Conservation (phyloP, 2,797 vertebrate species). For the Enteromius anoplus region DNA sequence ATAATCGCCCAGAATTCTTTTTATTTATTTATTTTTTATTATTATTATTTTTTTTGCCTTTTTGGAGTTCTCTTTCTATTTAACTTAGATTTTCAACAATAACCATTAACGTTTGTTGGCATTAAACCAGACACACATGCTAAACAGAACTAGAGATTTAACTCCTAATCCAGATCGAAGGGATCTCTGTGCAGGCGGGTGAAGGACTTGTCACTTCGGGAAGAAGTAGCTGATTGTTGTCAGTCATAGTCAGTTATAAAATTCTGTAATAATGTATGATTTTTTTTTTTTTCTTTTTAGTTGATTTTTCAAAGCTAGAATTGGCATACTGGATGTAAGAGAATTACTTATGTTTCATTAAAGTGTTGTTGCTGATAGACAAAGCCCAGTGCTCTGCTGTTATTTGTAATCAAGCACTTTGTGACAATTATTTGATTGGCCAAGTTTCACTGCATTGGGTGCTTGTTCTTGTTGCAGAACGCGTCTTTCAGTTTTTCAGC, state of each 20-base stretch:
- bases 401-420: background rate
- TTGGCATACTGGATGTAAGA: background rate
- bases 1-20: slow-evolving; percentile 82
- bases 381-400: background rate
- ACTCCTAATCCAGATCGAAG: slow-evolving; percentile 52
- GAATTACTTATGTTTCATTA: background rate
- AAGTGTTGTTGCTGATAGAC: background rate
- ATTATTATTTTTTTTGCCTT: slow-evolving; percentile 46
- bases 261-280: background rate
- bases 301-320: background rate
- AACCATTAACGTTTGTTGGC: slow-evolving; percentile 74
- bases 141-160: slow-evolving; percentile 75
- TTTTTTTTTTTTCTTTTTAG: background rate
- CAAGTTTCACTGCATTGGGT: slow-evolving; percentile 26
- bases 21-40: slow-evolving; percentile 73
- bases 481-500: slow-evolving; percentile 1
- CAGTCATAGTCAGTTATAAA: slow-evolving; percentile 1
- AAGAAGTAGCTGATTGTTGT: slow-evolving; percentile 7
- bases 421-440: slow-evolving; percentile 12
- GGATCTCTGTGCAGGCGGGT: slow-evolving; percentile 12
- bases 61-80: slow-evolving; percentile 47
- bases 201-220: slow-evolving; percentile 11
- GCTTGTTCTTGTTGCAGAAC: slow-evolving; percentile 13
- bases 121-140: slow-evolving; percentile 91
- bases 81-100: slow-evolving; percentile 64